Evolutionary conservation across 2,888 invertebrate genomes (phyloP).

Genomic region (Stenchaetothrips biformis): DNA sequence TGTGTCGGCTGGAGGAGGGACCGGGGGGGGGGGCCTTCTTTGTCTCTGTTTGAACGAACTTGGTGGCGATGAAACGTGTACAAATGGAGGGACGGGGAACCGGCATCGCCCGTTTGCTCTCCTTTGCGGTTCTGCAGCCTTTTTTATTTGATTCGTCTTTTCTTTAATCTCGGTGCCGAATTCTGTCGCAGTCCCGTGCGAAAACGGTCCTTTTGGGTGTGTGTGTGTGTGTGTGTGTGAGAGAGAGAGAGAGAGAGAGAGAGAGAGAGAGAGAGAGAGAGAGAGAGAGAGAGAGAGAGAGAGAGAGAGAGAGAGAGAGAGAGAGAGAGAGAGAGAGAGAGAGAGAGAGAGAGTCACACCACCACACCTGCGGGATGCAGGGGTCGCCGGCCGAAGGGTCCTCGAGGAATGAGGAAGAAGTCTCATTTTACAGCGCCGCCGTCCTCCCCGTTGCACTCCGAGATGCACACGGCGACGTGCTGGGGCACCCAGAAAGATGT

Average conservation of each 20-base stretch:
- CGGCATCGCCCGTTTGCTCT: too few relatives aligned
- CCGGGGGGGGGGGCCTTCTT: too few relatives aligned
- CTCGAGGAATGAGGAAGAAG: background rate
- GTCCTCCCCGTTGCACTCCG: background rate
- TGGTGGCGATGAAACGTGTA: too few relatives aligned
- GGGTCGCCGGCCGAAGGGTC: too few relatives aligned
- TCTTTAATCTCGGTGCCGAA: too few relatives aligned
- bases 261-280: slow-evolving; percentile 50
- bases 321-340: slow-evolving; percentile 48
- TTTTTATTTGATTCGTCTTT: too few relatives aligned
- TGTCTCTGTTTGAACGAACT: too few relatives aligned
- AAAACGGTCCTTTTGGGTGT: too few relatives aligned
- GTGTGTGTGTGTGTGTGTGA: background rate
- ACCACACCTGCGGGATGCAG: slow-evolving; percentile 5
- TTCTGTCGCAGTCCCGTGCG: too few relatives aligned
- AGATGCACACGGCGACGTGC: background rate
- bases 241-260: background rate
- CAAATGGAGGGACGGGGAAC: too few relatives aligned
- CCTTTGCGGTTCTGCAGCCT: too few relatives aligned
- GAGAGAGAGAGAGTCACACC: slow-evolving; percentile 75
- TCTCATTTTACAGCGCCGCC: background rate
- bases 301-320: slow-evolving; percentile 50
- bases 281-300: slow-evolving; percentile 51
- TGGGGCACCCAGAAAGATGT: background rate
- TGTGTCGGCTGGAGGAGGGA: too few relatives aligned